These are phyloP conservation scores for Oophaga sylvatica DNA, from an alignment of 2,797 vertebrate species.

Conservation along the genomic window DNA sequence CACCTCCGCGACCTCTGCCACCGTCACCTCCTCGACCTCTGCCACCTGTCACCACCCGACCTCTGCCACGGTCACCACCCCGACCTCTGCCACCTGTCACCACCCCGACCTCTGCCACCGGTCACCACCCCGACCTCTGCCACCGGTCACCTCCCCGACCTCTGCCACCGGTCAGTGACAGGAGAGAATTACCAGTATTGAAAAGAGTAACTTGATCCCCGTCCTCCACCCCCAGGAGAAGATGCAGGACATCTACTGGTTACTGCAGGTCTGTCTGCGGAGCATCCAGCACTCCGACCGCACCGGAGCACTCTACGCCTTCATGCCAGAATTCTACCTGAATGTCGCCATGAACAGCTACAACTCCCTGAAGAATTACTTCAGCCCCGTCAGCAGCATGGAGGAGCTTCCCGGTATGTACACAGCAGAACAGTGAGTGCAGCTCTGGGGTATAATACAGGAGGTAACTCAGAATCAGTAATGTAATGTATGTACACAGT, in stretches of 20 bases:
- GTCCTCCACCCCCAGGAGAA: constrained; percentile 81
- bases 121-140: no score
- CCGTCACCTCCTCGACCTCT: no score
- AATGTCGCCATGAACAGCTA: constrained; percentile 98
- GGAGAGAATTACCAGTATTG: no score
- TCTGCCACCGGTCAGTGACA: no score
- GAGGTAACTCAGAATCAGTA: no score
- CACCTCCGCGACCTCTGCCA: no score
- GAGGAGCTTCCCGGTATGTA: constrained; percentile 89
- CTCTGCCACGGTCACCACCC: no score
- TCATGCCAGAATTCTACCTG: constrained; percentile 96
- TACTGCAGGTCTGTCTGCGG: constrained; percentile 88
- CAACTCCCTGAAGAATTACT: constrained; percentile 98
- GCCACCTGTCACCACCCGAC: no score
- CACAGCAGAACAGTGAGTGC: neutral
- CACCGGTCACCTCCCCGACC: no score
- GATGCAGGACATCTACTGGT: constrained; percentile 96
- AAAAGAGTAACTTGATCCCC: no score
- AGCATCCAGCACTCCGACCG: constrained; percentile 90
- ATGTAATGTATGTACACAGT: constrained; percentile 75
- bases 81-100: no score
- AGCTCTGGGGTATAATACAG: neutral
- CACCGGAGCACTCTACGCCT: constrained; percentile 88
- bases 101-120: no score
- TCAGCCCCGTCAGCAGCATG: constrained; percentile 92